phyloP scores from a whole-genome alignment of 2,888 invertebrate species.

The Drosophila hawaiiensis region DNA sequence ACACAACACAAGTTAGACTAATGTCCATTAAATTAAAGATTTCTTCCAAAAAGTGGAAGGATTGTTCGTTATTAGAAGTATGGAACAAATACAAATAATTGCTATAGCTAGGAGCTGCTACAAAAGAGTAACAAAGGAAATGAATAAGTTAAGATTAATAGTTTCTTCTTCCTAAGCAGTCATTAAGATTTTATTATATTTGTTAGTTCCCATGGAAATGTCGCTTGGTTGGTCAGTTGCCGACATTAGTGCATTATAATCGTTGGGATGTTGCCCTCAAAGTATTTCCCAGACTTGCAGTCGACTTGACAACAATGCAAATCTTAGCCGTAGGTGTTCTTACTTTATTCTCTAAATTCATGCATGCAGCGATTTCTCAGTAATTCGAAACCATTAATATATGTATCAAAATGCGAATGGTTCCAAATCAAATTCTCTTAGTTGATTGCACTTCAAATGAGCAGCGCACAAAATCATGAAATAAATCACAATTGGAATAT shows the following conservation, averaged over 20 bases:
- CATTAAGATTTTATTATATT: background rate
- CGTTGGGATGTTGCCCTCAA: background rate
- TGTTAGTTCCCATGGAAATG: slow-evolving; percentile 31
- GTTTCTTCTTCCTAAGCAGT: background rate
- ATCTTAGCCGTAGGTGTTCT: slow-evolving; percentile 38
- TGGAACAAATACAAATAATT: background rate
- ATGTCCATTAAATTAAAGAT: background rate
- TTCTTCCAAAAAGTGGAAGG: background rate
- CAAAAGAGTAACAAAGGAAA: background rate
- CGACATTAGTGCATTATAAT: slow-evolving; percentile 1
- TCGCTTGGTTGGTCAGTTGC: slow-evolving; percentile 29
- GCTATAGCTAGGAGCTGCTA: background rate
- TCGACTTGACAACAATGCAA: slow-evolving; percentile 35
- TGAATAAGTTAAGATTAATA: background rate
- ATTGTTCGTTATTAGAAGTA: background rate
- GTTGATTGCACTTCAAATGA: slow-evolving; percentile 63
- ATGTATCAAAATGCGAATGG: slow-evolving; percentile 32
- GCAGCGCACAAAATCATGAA: slow-evolving; percentile 17
- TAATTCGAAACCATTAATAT: slow-evolving; percentile 32
- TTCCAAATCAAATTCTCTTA: slow-evolving; percentile 43
- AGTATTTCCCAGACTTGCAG: slow-evolving; percentile 46
- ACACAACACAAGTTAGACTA: background rate
- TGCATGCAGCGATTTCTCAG: slow-evolving; percentile 44
- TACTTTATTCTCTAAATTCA: slow-evolving; percentile 1
- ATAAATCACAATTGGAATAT: slow-evolving; percentile 13